Conservation (phyloP, 2,797 vertebrate species). For the Paguma larvata region DNA sequence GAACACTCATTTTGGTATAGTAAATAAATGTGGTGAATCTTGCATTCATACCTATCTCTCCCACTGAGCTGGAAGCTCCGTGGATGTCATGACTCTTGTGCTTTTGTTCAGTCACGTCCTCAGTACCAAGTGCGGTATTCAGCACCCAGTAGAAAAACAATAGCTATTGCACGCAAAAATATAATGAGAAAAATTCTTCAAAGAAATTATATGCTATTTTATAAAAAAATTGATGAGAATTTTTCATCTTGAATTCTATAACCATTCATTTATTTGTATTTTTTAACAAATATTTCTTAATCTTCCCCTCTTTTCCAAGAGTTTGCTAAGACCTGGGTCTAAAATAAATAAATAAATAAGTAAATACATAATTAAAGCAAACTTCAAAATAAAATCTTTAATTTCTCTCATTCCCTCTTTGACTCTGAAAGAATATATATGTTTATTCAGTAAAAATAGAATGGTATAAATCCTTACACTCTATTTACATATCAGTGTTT, state of each 20-base stretch:
- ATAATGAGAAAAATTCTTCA: background rate
- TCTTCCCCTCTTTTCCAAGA: background rate
- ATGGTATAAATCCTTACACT: background rate
- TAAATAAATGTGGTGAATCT: background rate
- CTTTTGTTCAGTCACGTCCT: background rate
- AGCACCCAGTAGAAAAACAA: background rate
- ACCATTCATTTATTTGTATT: background rate
- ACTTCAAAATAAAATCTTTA: background rate
- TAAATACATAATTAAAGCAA: background rate
- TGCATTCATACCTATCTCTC: background rate
- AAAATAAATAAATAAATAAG: background rate
- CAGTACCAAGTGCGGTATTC: background rate
- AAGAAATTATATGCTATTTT: background rate
- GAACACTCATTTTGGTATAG: background rate
- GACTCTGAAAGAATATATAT: background rate
- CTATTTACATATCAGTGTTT: background rate
- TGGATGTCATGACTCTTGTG: background rate
- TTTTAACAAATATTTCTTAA: conserved; percentile 1
- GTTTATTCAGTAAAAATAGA: background rate
- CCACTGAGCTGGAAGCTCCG: background rate
- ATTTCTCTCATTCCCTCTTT: background rate
- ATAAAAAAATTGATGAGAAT: background rate
- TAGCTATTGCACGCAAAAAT: background rate
- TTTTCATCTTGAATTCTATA: background rate
- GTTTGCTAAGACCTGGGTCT: background rate